phyloP scores from a whole-genome alignment of 1,140 invertebrate species.

The Hycleus cichorii region DNA sequence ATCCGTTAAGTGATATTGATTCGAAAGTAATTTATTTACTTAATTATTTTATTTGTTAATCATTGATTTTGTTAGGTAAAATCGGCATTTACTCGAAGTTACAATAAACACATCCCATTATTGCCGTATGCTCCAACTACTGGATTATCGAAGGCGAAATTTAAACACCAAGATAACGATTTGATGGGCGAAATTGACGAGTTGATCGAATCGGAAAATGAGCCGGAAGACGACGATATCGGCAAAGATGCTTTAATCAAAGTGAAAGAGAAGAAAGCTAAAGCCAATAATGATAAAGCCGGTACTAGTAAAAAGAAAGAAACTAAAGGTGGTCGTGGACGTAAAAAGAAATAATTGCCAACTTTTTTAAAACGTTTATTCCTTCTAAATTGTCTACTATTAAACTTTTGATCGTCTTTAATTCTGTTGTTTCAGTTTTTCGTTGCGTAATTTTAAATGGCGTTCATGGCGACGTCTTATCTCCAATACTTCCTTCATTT shows the following conservation, averaged over 20 bases:
- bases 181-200: slow-evolving; percentile 41
- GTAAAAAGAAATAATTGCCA: slow-evolving; percentile 4
- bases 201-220: slow-evolving; percentile 25
- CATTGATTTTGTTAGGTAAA: slow-evolving; percentile 57
- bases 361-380: too few species aligned
- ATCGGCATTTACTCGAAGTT: slow-evolving; percentile 83
- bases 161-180: slow-evolving; percentile 40
- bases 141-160: slow-evolving; percentile 51
- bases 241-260: slow-evolving; percentile 74
- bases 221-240: slow-evolving; percentile 55
- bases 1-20: slow-evolving; percentile 68
- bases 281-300: not conserved
- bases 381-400: too few species aligned
- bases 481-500: slow-evolving; percentile 89
- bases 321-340: slow-evolving; percentile 6
- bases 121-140: slow-evolving; percentile 62
- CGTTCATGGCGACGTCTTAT: slow-evolving; percentile 79
- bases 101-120: slow-evolving; percentile 74
- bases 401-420: too few species aligned
- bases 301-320: slow-evolving; percentile 10
- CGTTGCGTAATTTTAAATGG: slow-evolving; percentile 59
- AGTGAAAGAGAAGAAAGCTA: slow-evolving; percentile 20
- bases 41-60: not conserved
- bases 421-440: slow-evolving; percentile 10
- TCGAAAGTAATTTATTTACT: slow-evolving; percentile 56